Evolutionary conservation across 2,888 invertebrate species (phyloP), one percentile per base, ranked within the genome.

Genomic region (Cheiracanthium punctorium): DNA sequence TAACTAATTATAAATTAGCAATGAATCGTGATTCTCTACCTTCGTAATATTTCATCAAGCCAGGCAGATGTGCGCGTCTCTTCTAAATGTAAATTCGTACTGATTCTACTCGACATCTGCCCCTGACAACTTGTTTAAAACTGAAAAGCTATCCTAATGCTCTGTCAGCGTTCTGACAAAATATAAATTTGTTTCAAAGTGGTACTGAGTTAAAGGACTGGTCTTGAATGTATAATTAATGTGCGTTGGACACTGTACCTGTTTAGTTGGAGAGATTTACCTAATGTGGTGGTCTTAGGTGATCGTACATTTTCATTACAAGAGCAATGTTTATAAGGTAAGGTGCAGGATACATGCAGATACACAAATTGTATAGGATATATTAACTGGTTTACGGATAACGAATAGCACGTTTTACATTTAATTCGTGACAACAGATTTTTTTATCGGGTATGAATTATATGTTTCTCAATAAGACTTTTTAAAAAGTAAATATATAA

Each of bases 141-240:
- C 58, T 48, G 58, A 24, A 58, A 58, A 58, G 58, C 58, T 24
- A 58, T 24, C 24, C 58, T 58, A 58, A 58, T 58, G 58, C 24
- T 58, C 58, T 58, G 58, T 58, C 58, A 58, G 24, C 24, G 17
- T 58, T 5, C 58, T 58, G 58, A 58, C 58, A 58, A 58, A 58
- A 58, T 58, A 58, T 58, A 58, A 24, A 58, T 58, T 58, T 58
- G 58, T 24, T 58, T 58, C 58, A 58, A 24, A 58, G 58, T 58
- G 20, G 58, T 24, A 58, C 1, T 24, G 24, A 4, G 58, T 20
- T 58, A 5, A 24, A 58, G 58, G 24, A 24, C 4, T 58, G 58
- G 58, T 24, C 1, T 58, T 58, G 58, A 58, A 58, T 58, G 24
- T 12, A 48, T 58, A 58, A 58, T 20, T 58, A 58, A 58, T 58